A percentile compares a stretch with the other conserved stretches of the same genome.
phyloP scores from a whole-genome alignment of 2,113 vertebrate genomes.

The Brachypodius melanocephalos region DNA sequence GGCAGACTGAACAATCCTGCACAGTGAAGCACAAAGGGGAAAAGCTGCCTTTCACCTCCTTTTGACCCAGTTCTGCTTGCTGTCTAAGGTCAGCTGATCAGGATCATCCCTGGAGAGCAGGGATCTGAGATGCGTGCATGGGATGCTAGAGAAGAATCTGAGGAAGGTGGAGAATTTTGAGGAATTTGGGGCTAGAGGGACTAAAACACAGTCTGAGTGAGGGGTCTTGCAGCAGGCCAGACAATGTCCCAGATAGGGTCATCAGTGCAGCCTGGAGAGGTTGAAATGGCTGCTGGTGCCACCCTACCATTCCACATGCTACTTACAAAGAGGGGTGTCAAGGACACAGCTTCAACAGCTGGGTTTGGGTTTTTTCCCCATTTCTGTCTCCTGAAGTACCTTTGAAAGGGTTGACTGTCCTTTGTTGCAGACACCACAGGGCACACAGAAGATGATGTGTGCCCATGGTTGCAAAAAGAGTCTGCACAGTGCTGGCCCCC shows the following conservation, averaged over 20 bases:
- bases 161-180: neutral
- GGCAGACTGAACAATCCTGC: neutral
- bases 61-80: neutral
- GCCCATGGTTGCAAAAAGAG: neutral
- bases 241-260: neutral
- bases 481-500: neutral
- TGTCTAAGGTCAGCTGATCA: neutral
- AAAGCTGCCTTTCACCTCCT: neutral
- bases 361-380: neutral
- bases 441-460: accelerated
- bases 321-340: neutral
- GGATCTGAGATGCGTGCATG: neutral
- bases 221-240: neutral
- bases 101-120: neutral
- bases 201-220: neutral
- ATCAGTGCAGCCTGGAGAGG: neutral
- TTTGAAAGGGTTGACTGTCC: neutral
- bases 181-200: neutral
- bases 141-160: neutral
- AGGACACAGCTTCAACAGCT: neutral
- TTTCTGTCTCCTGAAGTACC: neutral
- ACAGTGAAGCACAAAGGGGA: neutral
- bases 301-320: neutral
- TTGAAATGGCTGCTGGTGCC: neutral
- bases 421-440: neutral